Conservation (phyloP, 1,140 invertebrate genomes). For the Bacillus rossius region DNA sequence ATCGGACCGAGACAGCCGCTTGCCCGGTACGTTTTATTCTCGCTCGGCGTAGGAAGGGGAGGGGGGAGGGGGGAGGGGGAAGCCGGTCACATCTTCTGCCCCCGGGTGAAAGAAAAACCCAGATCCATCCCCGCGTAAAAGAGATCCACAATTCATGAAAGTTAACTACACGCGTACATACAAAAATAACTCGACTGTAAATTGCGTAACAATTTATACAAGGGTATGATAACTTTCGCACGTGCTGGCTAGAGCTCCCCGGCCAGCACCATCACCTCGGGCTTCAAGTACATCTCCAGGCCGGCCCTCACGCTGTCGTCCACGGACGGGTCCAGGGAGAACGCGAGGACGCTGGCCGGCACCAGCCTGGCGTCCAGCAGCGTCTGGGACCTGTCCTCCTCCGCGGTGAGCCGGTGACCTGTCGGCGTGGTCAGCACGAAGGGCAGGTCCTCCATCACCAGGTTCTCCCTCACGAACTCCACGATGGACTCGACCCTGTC, state of each 20-base stretch:
- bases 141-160: too few relatives aligned
- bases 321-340: conserved; percentile 51
- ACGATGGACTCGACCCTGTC: conserved; percentile 64
- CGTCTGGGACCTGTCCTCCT: conserved; percentile 55
- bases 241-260: conserved; percentile 48
- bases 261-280: conserved; percentile 64
- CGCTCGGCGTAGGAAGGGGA: too few relatives aligned
- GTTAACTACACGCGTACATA: too few relatives aligned
- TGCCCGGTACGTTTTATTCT: too few relatives aligned
- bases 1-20: too few relatives aligned
- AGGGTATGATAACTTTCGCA: too few relatives aligned
- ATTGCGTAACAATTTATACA: too few relatives aligned
- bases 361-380: conserved; percentile 65
- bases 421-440: conserved; percentile 58
- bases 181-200: too few relatives aligned
- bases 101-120: too few relatives aligned
- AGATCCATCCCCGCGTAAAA: too few relatives aligned
- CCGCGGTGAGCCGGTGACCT: conserved; percentile 53
- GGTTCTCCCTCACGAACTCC: conserved; percentile 66
- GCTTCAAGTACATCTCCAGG: conserved; percentile 59
- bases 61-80: too few relatives aligned
- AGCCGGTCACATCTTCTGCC: too few relatives aligned
- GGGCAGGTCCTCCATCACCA: conserved; percentile 55
- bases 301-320: conserved; percentile 46
- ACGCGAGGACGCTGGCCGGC: conserved; percentile 67